Percentiles rank a stretch among this genome's conserved stretches.
Evolutionary conservation across 2,797 vertebrate genomes (phyloP).

Genomic region (Pantherophis alleghaniensis): DNA sequence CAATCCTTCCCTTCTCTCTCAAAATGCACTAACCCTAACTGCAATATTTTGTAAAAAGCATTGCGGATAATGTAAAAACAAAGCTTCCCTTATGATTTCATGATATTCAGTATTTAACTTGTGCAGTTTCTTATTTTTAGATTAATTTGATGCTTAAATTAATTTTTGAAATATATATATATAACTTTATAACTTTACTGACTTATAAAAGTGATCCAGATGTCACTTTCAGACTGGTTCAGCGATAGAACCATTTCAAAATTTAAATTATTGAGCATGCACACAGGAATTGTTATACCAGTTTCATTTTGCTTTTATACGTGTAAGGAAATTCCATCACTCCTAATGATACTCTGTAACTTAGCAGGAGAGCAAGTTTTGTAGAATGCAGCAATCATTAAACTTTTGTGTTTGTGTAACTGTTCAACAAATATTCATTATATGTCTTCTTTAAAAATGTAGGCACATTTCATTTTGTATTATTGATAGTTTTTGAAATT

Average conservation of each 20-base stretch:
- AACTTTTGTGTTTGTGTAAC: not conserved
- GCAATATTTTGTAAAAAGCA: not conserved
- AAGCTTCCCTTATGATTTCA: not conserved
- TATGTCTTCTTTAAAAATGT: constrained; percentile 9
- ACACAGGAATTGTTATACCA: not conserved
- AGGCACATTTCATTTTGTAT: not conserved
- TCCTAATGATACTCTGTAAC: constrained; percentile 2
- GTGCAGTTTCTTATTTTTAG: not conserved
- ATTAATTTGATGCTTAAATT: not conserved
- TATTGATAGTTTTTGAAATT: not conserved
- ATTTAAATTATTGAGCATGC: constrained; percentile 12
- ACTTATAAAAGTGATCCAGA: constrained; percentile 11
- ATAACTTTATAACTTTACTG: not conserved
- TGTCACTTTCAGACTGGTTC: constrained; percentile 16
- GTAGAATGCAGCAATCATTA: constrained; percentile 8
- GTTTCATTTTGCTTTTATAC: constrained; percentile 16
- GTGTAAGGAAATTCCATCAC: constrained; percentile 7
- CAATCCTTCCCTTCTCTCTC: not conserved
- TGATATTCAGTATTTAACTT: not conserved
- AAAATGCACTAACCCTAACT: not conserved
- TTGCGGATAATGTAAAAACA: not conserved
- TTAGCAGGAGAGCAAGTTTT: not conserved
- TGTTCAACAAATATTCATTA: not conserved
- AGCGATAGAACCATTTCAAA: constrained; percentile 1
- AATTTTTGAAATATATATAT: constrained; percentile 12